Conservation (phyloP, 2,113 vertebrate species). For the Pithys albifrons region DNA sequence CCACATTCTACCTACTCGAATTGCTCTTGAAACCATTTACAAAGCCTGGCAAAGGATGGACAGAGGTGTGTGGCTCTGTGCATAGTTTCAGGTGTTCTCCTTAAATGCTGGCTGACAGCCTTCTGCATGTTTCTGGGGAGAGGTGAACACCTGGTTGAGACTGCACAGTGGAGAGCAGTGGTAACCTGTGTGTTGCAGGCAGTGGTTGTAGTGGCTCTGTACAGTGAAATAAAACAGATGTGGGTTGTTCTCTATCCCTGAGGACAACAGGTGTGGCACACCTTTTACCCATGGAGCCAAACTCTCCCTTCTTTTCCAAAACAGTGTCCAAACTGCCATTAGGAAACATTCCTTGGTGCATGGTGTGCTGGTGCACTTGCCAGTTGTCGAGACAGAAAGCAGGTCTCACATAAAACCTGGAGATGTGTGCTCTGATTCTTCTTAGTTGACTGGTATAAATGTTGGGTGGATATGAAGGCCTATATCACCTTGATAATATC, state of each 20-base stretch:
- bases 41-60: not conserved
- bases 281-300: not conserved
- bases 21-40: not conserved
- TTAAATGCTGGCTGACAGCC: not conserved
- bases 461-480: not conserved
- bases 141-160: not conserved
- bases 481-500: not conserved
- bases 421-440: not conserved
- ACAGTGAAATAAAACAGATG: fast-evolving
- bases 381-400: not conserved
- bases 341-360: not conserved
- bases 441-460: not conserved
- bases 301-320: not conserved
- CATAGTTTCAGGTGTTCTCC: not conserved
- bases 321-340: not conserved
- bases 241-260: not conserved
- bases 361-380: fast-evolving
- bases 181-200: not conserved
- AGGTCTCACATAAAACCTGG: fast-evolving
- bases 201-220: not conserved
- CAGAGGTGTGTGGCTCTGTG: not conserved
- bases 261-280: not conserved
- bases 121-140: not conserved
- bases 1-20: fast-evolving
- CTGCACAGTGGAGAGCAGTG: not conserved